These are phyloP conservation scores for Hassar affinis DNA, from an alignment of 2,113 vertebrate species.

Conservation along the genomic window DNA sequence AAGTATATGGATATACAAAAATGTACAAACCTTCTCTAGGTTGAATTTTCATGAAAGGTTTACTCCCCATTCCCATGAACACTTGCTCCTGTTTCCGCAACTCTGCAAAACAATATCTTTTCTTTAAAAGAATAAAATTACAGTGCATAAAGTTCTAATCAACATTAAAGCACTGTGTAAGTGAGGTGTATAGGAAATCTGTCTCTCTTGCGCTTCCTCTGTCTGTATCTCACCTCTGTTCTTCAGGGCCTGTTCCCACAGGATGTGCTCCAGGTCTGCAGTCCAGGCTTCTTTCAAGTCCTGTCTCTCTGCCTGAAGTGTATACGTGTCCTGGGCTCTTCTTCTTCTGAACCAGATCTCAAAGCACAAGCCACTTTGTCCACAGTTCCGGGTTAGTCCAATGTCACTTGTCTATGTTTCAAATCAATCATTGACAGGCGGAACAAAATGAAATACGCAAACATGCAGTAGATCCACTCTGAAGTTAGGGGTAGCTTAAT, in stretches of 20 bases:
- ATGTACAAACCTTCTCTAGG: constrained; percentile 61
- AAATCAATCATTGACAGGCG: neutral
- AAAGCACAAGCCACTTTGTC: constrained; percentile 67
- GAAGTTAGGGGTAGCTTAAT: no score
- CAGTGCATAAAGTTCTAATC: neutral
- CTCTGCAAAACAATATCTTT: constrained; percentile 59
- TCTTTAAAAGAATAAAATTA: neutral
- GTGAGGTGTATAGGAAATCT: neutral
- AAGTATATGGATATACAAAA: no score
- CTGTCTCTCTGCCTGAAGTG: constrained; percentile 61
- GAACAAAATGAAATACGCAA: neutral
- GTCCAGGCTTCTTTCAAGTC: constrained; percentile 76
- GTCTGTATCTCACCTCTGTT: constrained; percentile 65
- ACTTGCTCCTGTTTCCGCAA: constrained; percentile 76
- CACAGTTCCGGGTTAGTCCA: constrained; percentile 74
- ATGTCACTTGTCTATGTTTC: constrained; percentile 70
- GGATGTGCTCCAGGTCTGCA: constrained; percentile 72
- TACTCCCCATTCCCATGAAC: constrained; percentile 78
- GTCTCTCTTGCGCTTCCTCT: neutral
- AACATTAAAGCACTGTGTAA: neutral
- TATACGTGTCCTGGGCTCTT: constrained; percentile 74
- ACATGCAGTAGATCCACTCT: neutral
- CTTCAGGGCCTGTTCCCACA: constrained; percentile 76
- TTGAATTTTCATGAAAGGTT: constrained; percentile 75
- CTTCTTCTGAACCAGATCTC: constrained; percentile 79